Conservation (phyloP, 1,140 invertebrate genomes). For the Choristoneura fumiferana region DNA sequence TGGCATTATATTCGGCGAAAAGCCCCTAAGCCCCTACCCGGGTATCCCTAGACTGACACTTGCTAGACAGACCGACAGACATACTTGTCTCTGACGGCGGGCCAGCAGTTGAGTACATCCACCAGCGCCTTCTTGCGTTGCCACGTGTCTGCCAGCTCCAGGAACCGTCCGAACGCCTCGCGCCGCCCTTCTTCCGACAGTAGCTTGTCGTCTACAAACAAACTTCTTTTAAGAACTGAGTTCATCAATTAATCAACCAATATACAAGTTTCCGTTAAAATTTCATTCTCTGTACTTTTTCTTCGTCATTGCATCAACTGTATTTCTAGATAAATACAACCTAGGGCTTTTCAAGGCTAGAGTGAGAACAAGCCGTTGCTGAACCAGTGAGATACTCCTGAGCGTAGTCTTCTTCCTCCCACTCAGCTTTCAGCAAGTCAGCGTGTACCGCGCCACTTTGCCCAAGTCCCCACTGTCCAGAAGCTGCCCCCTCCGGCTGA, state of each 20-base stretch:
- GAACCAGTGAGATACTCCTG: no score
- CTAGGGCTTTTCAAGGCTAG: no score
- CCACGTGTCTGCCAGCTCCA: constrained; percentile 33
- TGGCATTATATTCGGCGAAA: no score
- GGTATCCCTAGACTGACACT: no score
- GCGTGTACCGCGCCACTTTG: constrained; percentile 36
- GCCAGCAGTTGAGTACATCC: constrained; percentile 56
- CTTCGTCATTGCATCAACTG: no score
- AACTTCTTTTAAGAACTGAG: neutral
- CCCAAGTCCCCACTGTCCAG: constrained; percentile 29
- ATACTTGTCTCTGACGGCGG: constrained; percentile 29
- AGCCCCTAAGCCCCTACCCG: no score
- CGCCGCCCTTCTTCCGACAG: constrained; percentile 38
- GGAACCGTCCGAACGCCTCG: constrained; percentile 29
- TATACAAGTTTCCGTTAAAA: neutral
- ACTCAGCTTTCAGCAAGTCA: constrained; percentile 44
- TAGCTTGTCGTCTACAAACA: constrained; percentile 37
- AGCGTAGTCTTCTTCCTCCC: constrained; percentile 32
- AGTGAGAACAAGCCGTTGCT: no score
- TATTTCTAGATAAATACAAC: no score
- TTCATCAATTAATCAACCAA: neutral
- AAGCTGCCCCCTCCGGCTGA: constrained; percentile 31
- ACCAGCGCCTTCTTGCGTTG: constrained; percentile 43
- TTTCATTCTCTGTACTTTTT: no score
- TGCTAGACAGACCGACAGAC: no score